These are phyloP conservation scores for Palythoa caribaeorum DNA, from an alignment of 92 coral and sea anemone genomes.

Conservation along the genomic window DNA sequence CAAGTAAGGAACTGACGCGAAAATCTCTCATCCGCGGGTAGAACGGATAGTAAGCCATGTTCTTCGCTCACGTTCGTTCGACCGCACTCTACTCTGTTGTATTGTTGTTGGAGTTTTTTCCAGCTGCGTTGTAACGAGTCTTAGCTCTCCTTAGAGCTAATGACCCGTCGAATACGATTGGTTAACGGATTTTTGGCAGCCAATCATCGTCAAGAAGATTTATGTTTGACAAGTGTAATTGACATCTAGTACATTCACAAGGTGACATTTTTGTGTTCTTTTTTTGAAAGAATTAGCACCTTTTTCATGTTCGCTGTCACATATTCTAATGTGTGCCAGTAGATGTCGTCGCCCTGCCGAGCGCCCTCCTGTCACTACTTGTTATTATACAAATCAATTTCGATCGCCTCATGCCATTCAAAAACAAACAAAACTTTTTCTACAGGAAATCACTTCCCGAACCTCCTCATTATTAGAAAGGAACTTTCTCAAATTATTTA, in stretches of 20 bases:
- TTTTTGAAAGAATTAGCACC: conserved; percentile 99
- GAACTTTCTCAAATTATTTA: conserved; percentile 22
- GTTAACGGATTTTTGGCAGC: conserved; percentile 68
- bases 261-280: conserved; percentile 97
- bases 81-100: conserved; percentile 55
- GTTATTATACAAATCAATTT: conserved; percentile 61
- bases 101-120: conserved; percentile 87
- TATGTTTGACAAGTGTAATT: conserved; percentile 89
- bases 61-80: conserved; percentile 21
- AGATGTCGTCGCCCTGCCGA: conserved; percentile 80
- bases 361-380: conserved; percentile 72
- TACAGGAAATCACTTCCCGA: conserved; percentile 27
- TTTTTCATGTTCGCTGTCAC: conserved; percentile 97
- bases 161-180: conserved; percentile 83
- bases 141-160: conserved; percentile 88
- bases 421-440: conserved; percentile 27
- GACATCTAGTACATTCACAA: conserved; percentile 95
- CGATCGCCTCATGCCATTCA: conserved; percentile 29
- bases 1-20: conserved; percentile 92
- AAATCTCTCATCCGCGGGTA: conserved; percentile 93
- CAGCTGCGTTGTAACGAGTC: conserved; percentile 97
- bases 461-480: conserved; percentile 32
- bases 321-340: conserved; percentile 81
- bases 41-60: conserved; percentile 92
- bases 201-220: conserved; percentile 77